Conservation (phyloP, 1,140 invertebrate species). For the Probaryconus sp. region DNA sequence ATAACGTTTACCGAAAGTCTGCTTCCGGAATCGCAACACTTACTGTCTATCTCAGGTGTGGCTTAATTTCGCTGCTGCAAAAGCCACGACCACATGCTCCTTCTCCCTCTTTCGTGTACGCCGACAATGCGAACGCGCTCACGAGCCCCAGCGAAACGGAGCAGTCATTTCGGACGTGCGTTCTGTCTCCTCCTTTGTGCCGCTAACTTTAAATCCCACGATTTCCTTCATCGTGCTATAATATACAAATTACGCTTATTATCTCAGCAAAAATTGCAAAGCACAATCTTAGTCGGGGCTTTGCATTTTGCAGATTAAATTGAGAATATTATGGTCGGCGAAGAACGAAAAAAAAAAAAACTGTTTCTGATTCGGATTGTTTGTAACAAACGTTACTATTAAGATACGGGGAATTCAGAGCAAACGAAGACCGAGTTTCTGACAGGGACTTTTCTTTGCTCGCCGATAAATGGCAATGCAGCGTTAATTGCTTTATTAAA, state of each 20-base stretch:
- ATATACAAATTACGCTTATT: conserved; percentile 28
- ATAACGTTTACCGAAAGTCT: conserved; percentile 34
- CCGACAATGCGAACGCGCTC: too few relatives aligned
- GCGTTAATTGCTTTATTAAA: conserved; percentile 62
- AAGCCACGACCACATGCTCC: conserved; percentile 44
- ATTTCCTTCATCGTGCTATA: conserved; percentile 17
- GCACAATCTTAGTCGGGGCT: too few relatives aligned
- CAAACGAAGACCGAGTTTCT: too few relatives aligned
- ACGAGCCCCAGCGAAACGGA: too few relatives aligned
- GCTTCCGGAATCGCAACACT: conserved; percentile 37
- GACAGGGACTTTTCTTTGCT: conserved; percentile 30
- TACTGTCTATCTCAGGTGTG: conserved; percentile 53
- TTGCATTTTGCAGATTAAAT: too few relatives aligned
- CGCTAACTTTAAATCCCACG: not conserved
- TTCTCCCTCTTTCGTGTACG: too few relatives aligned
- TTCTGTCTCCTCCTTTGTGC: conserved; percentile 36
- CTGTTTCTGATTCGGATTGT: too few relatives aligned
- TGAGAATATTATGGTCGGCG: too few relatives aligned
- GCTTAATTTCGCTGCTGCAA: conserved; percentile 46
- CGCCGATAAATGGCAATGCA: conserved; percentile 42
- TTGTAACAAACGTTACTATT: too few relatives aligned
- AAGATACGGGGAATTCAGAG: too few relatives aligned
- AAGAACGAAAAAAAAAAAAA: too few relatives aligned
- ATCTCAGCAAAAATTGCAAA: not conserved
- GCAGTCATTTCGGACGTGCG: conserved; percentile 27